Evolutionary conservation across 2,797 vertebrate species (phyloP).

Genomic region (Alosa sapidissima): DNA sequence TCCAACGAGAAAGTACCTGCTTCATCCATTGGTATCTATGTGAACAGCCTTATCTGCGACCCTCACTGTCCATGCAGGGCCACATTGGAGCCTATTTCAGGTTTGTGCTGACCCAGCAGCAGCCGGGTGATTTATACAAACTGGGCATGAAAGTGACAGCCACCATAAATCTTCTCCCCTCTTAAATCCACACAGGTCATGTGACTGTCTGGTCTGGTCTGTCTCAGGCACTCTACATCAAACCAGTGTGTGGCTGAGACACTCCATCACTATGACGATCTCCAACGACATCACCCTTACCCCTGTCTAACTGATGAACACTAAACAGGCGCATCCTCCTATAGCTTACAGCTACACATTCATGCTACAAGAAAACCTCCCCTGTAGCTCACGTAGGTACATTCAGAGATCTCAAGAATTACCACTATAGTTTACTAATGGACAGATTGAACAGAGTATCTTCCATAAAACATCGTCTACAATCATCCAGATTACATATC

Average conservation of each 20-base stretch:
- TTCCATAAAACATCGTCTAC: neutral
- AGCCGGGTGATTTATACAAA: slow-evolving; percentile 58
- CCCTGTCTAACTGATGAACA: neutral
- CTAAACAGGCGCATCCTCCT: neutral
- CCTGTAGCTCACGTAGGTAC: neutral
- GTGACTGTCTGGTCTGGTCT: neutral
- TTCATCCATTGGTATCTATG: neutral
- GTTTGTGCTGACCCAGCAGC: slow-evolving; percentile 56
- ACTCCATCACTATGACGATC: neutral
- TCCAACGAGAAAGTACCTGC: too few species aligned
- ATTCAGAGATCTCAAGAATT: neutral
- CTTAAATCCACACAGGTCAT: slow-evolving; percentile 51
- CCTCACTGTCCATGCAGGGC: neutral
- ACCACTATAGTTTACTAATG: neutral
- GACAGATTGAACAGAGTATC: neutral
- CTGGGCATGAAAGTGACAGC: slow-evolving; percentile 52
- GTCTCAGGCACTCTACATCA: neutral
- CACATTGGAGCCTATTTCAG: slow-evolving; percentile 61
- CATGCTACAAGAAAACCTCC: neutral
- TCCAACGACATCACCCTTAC: neutral
- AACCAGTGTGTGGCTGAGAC: neutral
- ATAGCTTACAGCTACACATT: neutral
- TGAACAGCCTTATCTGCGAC: neutral
- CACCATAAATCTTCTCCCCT: slow-evolving; percentile 53
- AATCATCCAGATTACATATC: neutral